Base-by-base conservation (phyloP, 2,888 invertebrate genomes). In the Strigamia maritima region DNA sequence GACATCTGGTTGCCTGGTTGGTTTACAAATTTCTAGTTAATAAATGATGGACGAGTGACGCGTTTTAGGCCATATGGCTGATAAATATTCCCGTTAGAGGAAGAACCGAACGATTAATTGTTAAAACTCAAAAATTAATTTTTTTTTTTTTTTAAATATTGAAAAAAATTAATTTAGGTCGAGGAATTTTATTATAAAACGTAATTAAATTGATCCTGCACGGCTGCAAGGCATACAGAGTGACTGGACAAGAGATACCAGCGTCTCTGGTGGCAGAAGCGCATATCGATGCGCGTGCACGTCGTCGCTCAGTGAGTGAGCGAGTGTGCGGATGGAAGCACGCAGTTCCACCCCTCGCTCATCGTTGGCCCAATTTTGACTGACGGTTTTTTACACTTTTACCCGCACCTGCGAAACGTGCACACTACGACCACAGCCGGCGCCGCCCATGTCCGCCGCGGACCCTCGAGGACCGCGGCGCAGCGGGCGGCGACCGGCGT, bases 401-500 rank as follows among this genome's bases (percentile, higher is more conserved):
- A 2, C 60, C 2, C 65, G 2, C 65, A 65, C 26, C 28, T 28
- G 65, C 28, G 14, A 24, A 60, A 10, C 65, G 65, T 6, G 24
- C 14, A n/a, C 6, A 19, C 49, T 3, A 1, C 49, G 16, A 19
- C 49, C 49, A 7, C 65, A 26, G 26, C 65, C 65, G 65, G 24
- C 65, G 65, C 65, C 65, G 65, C 65, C 65, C 65, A 65, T 24
- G 26, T 16, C 14, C 24, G 65, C 65, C 65, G 65, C 65, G 65
- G 65, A 26, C 65, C 65, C 65, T 65, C 65, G 26, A n/a, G 65
- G 65, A 26, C 65, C 65, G 65, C 65, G 65, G 65, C 65, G 28
- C 65, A 65, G 26, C 65, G 65, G 65, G 65, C 65, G 65, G 65
- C 65, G 65, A 28, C 65, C 65, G 65, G 65, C 65, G 49, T 44